phyloP scores from a whole-genome alignment of 2,113 vertebrate species.

The Ranitomeya variabilis region DNA sequence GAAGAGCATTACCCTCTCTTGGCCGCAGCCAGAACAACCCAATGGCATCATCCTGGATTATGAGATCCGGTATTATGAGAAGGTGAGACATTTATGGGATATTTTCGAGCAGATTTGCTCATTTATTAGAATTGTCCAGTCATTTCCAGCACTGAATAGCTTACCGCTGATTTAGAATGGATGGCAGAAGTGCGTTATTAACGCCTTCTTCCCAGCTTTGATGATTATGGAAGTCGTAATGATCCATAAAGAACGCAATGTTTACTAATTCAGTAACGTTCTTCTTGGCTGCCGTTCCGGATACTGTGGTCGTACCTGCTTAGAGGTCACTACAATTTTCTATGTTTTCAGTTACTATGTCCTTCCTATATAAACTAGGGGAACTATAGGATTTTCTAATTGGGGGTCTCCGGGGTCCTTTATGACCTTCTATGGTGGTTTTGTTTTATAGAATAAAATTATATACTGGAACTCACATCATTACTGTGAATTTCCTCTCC shows the following conservation, averaged over 20 bases:
- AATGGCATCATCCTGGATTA: conserved; percentile 99
- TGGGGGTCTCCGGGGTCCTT: background rate
- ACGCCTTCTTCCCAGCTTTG: background rate
- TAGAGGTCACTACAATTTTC: background rate
- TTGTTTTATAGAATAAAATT: background rate
- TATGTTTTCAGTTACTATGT: background rate
- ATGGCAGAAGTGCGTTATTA: background rate
- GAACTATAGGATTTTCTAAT: background rate
- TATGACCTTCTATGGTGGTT: background rate
- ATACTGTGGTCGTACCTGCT: background rate
- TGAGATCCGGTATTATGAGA: conserved; percentile 94
- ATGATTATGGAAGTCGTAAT: conserved; percentile 20
- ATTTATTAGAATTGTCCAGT: background rate
- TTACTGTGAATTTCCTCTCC: background rate
- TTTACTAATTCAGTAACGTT: conserved; percentile 20
- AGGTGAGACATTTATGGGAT: conserved; percentile 74
- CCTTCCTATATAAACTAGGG: background rate
- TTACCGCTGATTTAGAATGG: background rate
- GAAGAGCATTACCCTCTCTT: conserved; percentile 97
- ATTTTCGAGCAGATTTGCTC: background rate
- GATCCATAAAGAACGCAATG: conserved; percentile 32
- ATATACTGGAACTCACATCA: background rate
- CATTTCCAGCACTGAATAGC: background rate
- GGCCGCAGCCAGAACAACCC: conserved; percentile 97
- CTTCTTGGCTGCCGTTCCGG: conserved; percentile 8